A percentile compares a stretch with the other conserved stretches of the same genome.
phyloP scores from a whole-genome alignment of 2,888 invertebrate species.

The Eilema sororculum region DNA sequence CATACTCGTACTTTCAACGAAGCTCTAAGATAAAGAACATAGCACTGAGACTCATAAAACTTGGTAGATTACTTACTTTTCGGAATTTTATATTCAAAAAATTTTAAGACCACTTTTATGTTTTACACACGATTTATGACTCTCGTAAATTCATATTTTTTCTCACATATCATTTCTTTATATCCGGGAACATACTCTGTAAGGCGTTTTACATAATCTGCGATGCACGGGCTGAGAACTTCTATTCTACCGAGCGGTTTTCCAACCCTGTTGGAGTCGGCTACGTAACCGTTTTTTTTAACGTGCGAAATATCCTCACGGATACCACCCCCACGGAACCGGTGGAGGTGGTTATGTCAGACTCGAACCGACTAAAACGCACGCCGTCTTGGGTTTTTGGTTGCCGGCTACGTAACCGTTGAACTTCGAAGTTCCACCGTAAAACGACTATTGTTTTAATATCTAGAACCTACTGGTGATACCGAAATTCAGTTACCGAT shows the following conservation, averaged over 20 bases:
- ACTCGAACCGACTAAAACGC: too few species aligned
- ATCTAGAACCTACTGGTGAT: too few species aligned
- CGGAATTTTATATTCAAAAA: conserved; percentile 44
- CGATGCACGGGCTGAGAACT: neutral
- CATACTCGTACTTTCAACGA: conserved; percentile 14
- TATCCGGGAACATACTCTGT: conserved; percentile 16
- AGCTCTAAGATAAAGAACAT: conserved; percentile 35
- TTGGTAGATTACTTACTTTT: conserved; percentile 46
- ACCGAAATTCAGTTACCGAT: too few species aligned
- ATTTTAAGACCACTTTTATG: conserved; percentile 45
- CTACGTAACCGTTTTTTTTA: too few species aligned
- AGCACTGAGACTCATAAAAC: conserved; percentile 38
- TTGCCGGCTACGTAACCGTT: too few species aligned
- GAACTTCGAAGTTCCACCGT: too few species aligned
- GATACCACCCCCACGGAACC: too few species aligned
- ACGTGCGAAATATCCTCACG: too few species aligned
- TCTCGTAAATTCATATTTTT: conserved; percentile 30
- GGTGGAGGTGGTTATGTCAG: too few species aligned
- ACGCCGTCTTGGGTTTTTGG: too few species aligned
- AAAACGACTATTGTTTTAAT: too few species aligned
- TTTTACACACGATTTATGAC: conserved; percentile 43
- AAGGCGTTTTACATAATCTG: conserved; percentile 8
- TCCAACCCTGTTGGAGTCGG: too few species aligned
- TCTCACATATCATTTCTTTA: conserved; percentile 34
- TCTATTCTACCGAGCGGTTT: neutral